phyloP scores from a whole-genome alignment of 2,797 vertebrate genomes.

The Neoniphon sammara region DNA sequence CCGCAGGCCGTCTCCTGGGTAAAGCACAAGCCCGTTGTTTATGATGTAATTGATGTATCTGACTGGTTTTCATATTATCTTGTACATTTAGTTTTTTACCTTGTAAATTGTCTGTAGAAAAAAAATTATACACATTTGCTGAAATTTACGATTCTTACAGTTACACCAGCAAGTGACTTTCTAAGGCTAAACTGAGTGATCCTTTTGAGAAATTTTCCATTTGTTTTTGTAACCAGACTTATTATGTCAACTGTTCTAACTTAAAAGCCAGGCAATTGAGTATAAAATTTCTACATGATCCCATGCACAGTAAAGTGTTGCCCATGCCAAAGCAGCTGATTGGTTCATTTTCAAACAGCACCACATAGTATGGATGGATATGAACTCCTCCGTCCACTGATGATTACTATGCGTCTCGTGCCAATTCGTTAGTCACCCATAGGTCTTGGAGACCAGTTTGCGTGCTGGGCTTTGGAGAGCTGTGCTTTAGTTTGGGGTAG shows the following conservation, averaged over 20 bases:
- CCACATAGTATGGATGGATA: constrained; percentile 59
- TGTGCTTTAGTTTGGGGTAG: constrained; percentile 63
- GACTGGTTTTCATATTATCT: constrained; percentile 86
- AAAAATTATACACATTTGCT: constrained; percentile 79
- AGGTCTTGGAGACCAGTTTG: constrained; percentile 46
- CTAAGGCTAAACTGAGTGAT: constrained; percentile 84
- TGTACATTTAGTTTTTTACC: constrained; percentile 98
- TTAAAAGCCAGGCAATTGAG: constrained; percentile 63
- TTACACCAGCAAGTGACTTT: constrained; percentile 97
- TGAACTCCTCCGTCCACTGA: constrained; percentile 45
- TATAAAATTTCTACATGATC: constrained; percentile 72
- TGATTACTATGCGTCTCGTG: constrained; percentile 57
- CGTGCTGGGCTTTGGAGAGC: constrained; percentile 62
- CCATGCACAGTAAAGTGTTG: constrained; percentile 62
- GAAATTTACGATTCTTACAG: constrained; percentile 93
- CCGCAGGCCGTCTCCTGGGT: constrained; percentile 85
- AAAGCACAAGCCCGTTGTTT: constrained; percentile 95
- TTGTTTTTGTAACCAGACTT: constrained; percentile 71
- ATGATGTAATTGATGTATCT: constrained; percentile 96
- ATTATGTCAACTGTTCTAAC: constrained; percentile 68
- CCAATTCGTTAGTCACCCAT: constrained; percentile 61
- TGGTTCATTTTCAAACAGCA: constrained; percentile 69
- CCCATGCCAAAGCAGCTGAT: constrained; percentile 79
- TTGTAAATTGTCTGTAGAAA: constrained; percentile 98
- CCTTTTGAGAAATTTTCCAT: constrained; percentile 72